Percentiles rank a stretch among this genome's conserved stretches.
phyloP scores from a whole-genome alignment of 2,113 vertebrate species.

The Chamaetylas fuelleborni region DNA sequence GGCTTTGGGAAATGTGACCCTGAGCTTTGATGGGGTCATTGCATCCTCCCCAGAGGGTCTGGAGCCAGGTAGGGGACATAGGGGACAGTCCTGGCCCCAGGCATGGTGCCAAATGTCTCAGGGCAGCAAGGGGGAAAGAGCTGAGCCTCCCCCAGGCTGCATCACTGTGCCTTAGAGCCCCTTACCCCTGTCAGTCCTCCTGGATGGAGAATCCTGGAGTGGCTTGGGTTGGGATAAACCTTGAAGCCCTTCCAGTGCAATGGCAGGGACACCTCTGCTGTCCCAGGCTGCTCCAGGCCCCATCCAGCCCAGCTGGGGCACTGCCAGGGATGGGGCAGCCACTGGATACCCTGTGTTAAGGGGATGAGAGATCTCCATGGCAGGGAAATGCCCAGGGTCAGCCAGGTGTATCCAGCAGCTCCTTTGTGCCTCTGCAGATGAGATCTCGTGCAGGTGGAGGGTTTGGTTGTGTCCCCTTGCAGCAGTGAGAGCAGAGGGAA shows the following conservation, averaged over 20 bases:
- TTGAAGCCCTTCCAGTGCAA: not conserved
- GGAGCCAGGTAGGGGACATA: not conserved
- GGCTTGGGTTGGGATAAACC: not conserved
- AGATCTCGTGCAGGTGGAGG: not conserved
- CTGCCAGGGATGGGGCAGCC: not conserved
- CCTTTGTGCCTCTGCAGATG: not conserved
- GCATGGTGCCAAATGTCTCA: fast-evolving
- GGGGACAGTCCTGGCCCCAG: not conserved
- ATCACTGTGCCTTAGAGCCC: not conserved
- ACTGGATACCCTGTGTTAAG: fast-evolving
- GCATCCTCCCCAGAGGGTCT: not conserved
- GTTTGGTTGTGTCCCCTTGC: not conserved
- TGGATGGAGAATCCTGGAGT: not conserved
- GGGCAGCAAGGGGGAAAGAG: not conserved
- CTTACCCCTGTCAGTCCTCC: not conserved
- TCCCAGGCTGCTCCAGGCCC: not conserved
- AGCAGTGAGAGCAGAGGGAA: not conserved
- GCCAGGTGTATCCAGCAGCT: not conserved
- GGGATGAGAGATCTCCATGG: not conserved
- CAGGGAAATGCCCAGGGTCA: not conserved
- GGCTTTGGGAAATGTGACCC: fast-evolving
- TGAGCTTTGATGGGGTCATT: not conserved
- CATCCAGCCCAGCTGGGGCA: fast-evolving
- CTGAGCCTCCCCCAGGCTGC: not conserved
- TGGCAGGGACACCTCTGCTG: not conserved